Evolutionary conservation across 2,888 invertebrate species (phyloP).

Genomic region (Sinodicranocentrus sp.): DNA sequence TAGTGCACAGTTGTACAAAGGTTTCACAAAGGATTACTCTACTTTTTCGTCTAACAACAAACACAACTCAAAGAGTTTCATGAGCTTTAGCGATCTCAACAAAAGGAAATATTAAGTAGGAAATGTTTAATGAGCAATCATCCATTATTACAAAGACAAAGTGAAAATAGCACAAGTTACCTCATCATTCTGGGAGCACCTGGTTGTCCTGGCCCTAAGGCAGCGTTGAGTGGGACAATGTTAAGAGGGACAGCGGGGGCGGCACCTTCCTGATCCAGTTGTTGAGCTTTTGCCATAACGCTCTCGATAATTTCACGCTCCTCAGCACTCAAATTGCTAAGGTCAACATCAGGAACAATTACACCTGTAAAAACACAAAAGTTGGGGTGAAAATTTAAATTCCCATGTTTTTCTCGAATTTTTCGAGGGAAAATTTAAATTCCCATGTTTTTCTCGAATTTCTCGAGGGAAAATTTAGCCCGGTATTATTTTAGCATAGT

Average conservation of each 20-base stretch:
- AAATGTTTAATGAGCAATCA: neutral
- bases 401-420: no score
- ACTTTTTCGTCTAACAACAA: no score
- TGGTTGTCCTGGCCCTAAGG: conserved; percentile 68
- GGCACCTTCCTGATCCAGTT: conserved; percentile 78
- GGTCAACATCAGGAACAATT: conserved; percentile 80
- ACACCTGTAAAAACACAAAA: no score
- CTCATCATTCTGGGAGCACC: conserved; percentile 75
- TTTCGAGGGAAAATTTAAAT: no score
- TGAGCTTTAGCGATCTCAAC: neutral
- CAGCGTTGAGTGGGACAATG: conserved; percentile 56
- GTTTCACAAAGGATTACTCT: no score
- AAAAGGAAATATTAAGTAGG: neutral
- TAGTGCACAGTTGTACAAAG: no score
- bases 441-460: no score
- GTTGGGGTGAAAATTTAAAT: no score
- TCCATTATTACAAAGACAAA: neutral
- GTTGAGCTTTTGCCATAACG: conserved; percentile 83
- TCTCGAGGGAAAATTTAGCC: no score
- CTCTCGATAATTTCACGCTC: conserved; percentile 82
- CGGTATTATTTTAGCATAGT: no score
- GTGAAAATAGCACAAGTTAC: conserved; percentile 49
- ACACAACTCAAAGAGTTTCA: no score
- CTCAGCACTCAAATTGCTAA: conserved; percentile 82
- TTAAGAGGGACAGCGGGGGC: no score